Evolutionary conservation across 2,113 vertebrate genomes (phyloP), one percentile per base, ranked within the genome.

Genomic region (Daubentonia madagascariensis): DNA sequence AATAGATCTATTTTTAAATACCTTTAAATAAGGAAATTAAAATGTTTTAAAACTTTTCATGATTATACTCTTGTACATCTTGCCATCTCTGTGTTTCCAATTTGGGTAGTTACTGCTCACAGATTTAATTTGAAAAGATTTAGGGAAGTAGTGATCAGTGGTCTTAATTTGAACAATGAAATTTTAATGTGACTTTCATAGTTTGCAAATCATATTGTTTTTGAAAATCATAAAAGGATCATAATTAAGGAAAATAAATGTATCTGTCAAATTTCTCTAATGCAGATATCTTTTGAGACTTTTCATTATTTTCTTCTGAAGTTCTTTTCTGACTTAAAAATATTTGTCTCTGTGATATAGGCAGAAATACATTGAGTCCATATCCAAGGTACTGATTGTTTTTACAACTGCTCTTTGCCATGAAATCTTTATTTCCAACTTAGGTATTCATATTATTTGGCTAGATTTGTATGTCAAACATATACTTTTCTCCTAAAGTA

Each of bases 211-310:
- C 28, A 73, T 67, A 78, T 96, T 87, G 45, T 48, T 37, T 75
- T 79, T 93, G 78, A 96, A 96, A 89, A 89, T 95, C n/a, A 88
- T n/a, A 72, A 93, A 85, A 80, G 16, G 17, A 5, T 28, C 17
- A 68, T 94, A 59, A 40, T 89, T 92, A 72, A 96, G 23, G 45
- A 85, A 85, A 89, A 72, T 28, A 86, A 32, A 67, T 57, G 16
- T 68, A 10, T 25, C 5, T 92, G 10, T 92, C 30, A 79, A 83
- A 79, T 28, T 85, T 1, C 5, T 43, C 45, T 75, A 59, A 8
- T 85, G 37, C 45, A 95, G 13, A 8, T 91, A 35, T 76, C 22
- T 73, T 67, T 76, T 35, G 50, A 63, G 12, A 83, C 37, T 92
- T 76, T 13, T 52, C 22, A 81, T 85, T 96, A 84, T 86, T 83